Evolutionary conservation across 1,140 invertebrate genomes (phyloP).

Genomic region (Telenomus remus): DNA sequence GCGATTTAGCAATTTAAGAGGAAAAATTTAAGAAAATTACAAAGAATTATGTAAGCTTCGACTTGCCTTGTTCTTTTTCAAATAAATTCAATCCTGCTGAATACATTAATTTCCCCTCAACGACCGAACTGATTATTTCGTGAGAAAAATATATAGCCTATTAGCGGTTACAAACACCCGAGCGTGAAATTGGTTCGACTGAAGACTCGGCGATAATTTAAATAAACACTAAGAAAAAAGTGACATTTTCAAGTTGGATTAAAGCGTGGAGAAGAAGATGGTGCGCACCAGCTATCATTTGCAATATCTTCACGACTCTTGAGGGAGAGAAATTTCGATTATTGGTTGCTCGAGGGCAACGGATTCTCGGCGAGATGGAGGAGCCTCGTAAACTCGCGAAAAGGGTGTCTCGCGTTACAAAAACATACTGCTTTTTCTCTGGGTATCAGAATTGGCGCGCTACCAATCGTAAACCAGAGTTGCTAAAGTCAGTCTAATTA

Average conservation of each 20-base stretch:
- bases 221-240: slow-evolving; percentile 15
- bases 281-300: slow-evolving; percentile 5
- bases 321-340: slow-evolving; percentile 42
- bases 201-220: not conserved
- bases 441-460: slow-evolving; percentile 23
- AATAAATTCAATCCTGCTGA: too few relatives aligned
- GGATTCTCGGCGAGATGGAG: slow-evolving; percentile 27
- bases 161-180: not conserved
- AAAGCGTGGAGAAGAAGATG: slow-evolving; percentile 10
- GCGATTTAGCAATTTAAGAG: too few relatives aligned
- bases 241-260: slow-evolving; percentile 2
- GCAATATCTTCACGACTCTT: slow-evolving; percentile 26
- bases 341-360: slow-evolving; percentile 28
- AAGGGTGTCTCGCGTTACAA: slow-evolving; percentile 31
- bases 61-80: too few relatives aligned
- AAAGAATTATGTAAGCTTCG: too few relatives aligned
- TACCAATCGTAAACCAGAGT: slow-evolving; percentile 55
- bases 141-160: not conserved
- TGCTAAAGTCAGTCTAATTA: slow-evolving; percentile 66
- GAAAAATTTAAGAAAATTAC: too few relatives aligned
- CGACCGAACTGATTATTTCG: not conserved
- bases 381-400: slow-evolving; percentile 38
- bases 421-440: slow-evolving; percentile 11
- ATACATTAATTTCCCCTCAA: too few relatives aligned
- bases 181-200: slow-evolving; percentile 4